Conservation (phyloP, 2,888 invertebrate genomes). For the Drosophila imparisetae region DNA sequence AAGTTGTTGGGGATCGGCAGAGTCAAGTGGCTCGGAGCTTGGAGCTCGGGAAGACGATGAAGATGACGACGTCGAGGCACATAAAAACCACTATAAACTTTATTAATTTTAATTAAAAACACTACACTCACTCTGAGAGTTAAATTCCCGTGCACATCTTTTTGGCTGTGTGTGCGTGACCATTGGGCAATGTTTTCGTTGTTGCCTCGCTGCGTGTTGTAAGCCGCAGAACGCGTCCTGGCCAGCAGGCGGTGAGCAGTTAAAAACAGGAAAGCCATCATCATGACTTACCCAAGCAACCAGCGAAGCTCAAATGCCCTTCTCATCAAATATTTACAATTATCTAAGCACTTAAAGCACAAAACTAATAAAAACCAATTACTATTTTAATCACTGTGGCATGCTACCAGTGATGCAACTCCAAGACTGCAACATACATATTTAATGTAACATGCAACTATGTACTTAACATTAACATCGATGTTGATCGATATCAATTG, state of each 20-base stretch:
- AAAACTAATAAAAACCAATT: background rate
- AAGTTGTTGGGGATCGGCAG: background rate
- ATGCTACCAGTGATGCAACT: no score
- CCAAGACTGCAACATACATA: no score
- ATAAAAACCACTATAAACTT: constrained; percentile 76
- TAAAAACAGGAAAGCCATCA: constrained; percentile 73
- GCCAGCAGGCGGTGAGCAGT: constrained; percentile 74
- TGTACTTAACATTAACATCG: no score
- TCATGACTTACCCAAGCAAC: constrained; percentile 1
- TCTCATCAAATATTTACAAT: background rate
- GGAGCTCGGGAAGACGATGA: background rate
- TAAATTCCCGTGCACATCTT: constrained; percentile 62
- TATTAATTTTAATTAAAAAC: constrained; percentile 79
- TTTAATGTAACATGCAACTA: no score
- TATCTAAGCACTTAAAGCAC: background rate
- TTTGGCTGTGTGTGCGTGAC: constrained; percentile 53
- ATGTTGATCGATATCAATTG: no score
- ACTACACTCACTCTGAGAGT: constrained; percentile 76
- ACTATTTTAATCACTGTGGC: background rate
- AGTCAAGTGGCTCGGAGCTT: background rate
- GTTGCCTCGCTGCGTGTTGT: constrained; percentile 49
- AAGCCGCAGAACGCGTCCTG: constrained; percentile 71
- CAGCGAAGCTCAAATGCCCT: constrained; percentile 15
- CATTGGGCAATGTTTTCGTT: constrained; percentile 53
- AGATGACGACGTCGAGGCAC: constrained; percentile 31